Conservation (phyloP, 2,888 invertebrate species). For the Melanargia galathea region DNA sequence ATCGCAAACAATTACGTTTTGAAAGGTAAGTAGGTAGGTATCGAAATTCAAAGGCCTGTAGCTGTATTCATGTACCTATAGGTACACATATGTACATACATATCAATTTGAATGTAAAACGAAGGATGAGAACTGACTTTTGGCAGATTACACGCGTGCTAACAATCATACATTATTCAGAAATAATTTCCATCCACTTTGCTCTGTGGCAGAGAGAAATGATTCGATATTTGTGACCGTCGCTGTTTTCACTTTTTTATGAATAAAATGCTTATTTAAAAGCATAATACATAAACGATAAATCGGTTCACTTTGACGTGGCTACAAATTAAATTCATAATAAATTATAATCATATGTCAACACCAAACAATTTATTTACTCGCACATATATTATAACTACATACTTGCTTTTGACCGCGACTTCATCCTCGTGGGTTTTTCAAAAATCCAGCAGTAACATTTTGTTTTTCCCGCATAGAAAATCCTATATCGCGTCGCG, state of each 20-base stretch:
- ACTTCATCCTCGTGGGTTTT: too few relatives aligned
- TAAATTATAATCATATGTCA: not conserved
- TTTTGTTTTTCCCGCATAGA: too few relatives aligned
- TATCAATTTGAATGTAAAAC: slow-evolving; percentile 29
- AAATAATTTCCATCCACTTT: slow-evolving; percentile 34
- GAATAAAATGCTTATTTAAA: not conserved
- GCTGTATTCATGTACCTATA: slow-evolving; percentile 14
- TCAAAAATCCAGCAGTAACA: too few relatives aligned
- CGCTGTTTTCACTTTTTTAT: slow-evolving; percentile 18
- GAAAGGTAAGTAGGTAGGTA: not conserved
- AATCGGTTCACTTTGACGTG: not conserved
- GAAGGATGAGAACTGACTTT: slow-evolving; percentile 28
- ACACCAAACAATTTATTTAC: not conserved
- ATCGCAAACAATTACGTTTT: not conserved
- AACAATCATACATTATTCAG: slow-evolving; percentile 31
- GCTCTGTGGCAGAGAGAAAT: slow-evolving; percentile 31
- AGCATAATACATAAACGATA: not conserved
- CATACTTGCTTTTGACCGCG: too few relatives aligned
- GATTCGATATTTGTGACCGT: slow-evolving; percentile 15
- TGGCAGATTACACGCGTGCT: slow-evolving; percentile 39
- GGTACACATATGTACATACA: too few relatives aligned
- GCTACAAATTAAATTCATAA: not conserved
- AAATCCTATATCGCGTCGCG: too few relatives aligned
- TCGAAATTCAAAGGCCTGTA: not conserved
- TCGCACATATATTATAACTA: not conserved